Evolutionary conservation across 2,797 vertebrate species (phyloP), one percentile per base, ranked within the genome.

Genomic region (Tapirus indicus): DNA sequence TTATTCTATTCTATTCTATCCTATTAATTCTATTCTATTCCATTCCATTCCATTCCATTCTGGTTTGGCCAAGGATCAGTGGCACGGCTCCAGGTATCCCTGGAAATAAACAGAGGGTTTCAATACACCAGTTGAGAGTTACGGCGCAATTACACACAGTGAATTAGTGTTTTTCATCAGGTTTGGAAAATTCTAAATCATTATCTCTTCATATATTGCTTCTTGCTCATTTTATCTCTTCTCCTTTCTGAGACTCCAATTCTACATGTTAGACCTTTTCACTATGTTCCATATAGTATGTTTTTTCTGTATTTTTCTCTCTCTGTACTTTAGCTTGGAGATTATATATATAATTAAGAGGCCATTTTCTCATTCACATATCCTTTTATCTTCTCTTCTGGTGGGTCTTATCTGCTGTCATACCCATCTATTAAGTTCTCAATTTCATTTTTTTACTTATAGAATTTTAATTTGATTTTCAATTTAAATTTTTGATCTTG

Each of bases 391-490:
- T 66, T 92, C 60, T 91, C 35, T 5, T 66, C 35, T 44, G 6
- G 10, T 79, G 23, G n/a, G 12, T 84, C 14, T 68, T 38, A 79
- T 92, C 32, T 90, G 7, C 27, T 78, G 7, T 66, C 20, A 82
- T n/a, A 20, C 1, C 6, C 7, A 54, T 82, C 8, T 74, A 29
- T 35, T 84, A 83, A 56, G 7, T 75, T 47, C 6, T 87, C 38
- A 62, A 11, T 80, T 91, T 93, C 3, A 38, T 66, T 72, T 80
- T 80, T 87, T 87, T 83, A 64, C 29, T 85, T 80, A 69, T 8
- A 89, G 20, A 35, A 29, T 68, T 94, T 83, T 52, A 62, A 62
- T 58, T 78, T 92, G 29, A 86, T 94, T 96, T 93, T 94, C 58
- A 92, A 23, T 58, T 87, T 38, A 90, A 93, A 83, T 90, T 68